Evolutionary conservation across 2,888 invertebrate genomes (phyloP), one percentile per base, ranked within the genome.

Genomic region (Neocrepidodera transversa): DNA sequence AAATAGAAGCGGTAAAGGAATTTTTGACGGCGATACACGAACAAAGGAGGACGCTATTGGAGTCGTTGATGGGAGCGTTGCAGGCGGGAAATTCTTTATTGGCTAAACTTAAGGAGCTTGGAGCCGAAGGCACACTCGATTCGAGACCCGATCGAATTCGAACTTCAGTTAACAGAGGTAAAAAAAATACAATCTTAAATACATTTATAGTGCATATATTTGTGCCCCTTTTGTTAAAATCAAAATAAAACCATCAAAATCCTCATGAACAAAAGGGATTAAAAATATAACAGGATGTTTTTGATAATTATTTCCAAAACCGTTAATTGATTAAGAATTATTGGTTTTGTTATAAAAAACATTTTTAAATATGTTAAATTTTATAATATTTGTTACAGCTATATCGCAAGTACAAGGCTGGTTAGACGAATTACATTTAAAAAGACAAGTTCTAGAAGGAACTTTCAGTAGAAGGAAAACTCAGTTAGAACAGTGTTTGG

Each of bases 71-170:
- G 86, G 83, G 85, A n/a, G 89, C 93, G 1, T 81, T 94, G 47
- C 90, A 91, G 74, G 86, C 90, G 66, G 93, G 93, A 47, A 91
- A 91, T 75, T 82, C 84, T 52, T 81, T 93, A 63, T 81, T 94
- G 70, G 88, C 87, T 48, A 85, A 87, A 72, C 81, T 94, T 65
- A 87, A 87, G 71, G 88, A 91, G 76, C 83, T 93, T 68, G 88
- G 88, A 56, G 84, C 86, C 74, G 84, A 88, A 75, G 90, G 90
- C 71, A 88, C 89, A 60, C 83, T 90, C 70, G 91, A 92, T 77
- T 89, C 90, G 60, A 82, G 89, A 70, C 89, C 89, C 56, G 88
- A 87, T 56, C 76, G 77, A 76, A 79, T 80, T 67, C 78, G 79
- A 76, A 74, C 69, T 68, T 78, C 79, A 62, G 77, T 79, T 60